Percentiles rank a stretch among this genome's conserved stretches.
Evolutionary conservation across 1,140 invertebrate genomes (phyloP).

Genomic region (Drosophila miranda): DNA sequence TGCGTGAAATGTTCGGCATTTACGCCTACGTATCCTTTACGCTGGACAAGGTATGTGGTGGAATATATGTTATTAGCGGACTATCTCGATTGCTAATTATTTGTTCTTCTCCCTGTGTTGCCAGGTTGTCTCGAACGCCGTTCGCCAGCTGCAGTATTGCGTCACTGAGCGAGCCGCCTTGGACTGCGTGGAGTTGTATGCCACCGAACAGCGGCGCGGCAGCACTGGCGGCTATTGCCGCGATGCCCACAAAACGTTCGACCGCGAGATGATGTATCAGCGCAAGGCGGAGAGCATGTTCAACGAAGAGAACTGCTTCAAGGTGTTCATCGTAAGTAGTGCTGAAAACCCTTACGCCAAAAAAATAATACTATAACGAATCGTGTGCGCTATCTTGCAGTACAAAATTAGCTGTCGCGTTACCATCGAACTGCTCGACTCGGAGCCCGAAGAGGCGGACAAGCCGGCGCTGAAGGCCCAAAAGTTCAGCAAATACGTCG

Average conservation of each 20-base stretch:
- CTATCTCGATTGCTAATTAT: background rate
- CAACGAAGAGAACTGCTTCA: conserved; percentile 95
- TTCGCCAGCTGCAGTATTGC: conserved; percentile 95
- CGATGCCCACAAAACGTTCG: conserved; percentile 86
- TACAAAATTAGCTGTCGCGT: conserved; percentile 93
- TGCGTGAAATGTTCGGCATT: conserved; percentile 98
- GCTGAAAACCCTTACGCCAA: background rate
- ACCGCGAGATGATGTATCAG: conserved; percentile 90
- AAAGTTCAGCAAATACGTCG: conserved; percentile 90
- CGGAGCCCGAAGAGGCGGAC: conserved; percentile 85
- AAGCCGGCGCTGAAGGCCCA: conserved; percentile 83
- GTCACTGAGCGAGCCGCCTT: conserved; percentile 92
- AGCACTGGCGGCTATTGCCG: conserved; percentile 88
- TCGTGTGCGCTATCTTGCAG: conserved; percentile 74
- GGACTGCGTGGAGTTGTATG: conserved; percentile 91
- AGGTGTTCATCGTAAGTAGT: conserved; percentile 89
- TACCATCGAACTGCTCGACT: conserved; percentile 94
- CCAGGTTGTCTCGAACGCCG: conserved; percentile 92
- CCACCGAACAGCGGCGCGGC: conserved; percentile 86
- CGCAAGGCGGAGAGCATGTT: conserved; percentile 89
- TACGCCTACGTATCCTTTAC: conserved; percentile 98
- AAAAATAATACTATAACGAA: conserved; percentile 3
- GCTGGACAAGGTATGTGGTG: conserved; percentile 88
- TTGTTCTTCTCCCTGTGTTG: background rate
- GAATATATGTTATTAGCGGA: background rate